A percentile compares a stretch with the other conserved stretches of the same genome.
phyloP scores from a whole-genome alignment of 1,140 invertebrate genomes.

The Acyrthosiphon pisum region DNA sequence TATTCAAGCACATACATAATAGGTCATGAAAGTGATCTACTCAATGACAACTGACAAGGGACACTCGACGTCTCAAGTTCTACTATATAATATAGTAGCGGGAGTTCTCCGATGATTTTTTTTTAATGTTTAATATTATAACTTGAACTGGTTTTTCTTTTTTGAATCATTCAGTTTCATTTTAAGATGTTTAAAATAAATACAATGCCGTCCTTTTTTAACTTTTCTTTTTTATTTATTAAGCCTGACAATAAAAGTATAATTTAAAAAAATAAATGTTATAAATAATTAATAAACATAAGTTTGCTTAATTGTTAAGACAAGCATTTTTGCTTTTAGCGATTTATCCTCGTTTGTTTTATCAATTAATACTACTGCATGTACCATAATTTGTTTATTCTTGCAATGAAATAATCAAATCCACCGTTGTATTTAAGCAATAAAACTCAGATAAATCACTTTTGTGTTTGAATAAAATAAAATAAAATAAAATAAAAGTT shows the following conservation, averaged over 20 bases:
- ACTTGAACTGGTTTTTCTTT: neutral
- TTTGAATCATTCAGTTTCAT: neutral
- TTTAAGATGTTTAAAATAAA: neutral
- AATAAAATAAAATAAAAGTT: conserved; percentile 21
- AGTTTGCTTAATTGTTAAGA: neutral
- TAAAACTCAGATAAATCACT: conserved; percentile 23
- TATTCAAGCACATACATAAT: too few relatives aligned
- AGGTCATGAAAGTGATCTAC: too few relatives aligned
- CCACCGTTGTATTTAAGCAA: neutral
- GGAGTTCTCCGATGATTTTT: neutral
- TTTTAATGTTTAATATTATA: too few relatives aligned
- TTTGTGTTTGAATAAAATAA: conserved; percentile 6
- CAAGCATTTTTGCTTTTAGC: neutral
- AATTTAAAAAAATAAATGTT: conserved; percentile 36
- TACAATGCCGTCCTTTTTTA: neutral
- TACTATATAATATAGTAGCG: too few relatives aligned
- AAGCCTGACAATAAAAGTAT: conserved; percentile 39
- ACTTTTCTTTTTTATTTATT: neutral
- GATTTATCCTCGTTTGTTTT: neutral
- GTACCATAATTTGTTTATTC: neutral
- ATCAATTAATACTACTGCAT: neutral
- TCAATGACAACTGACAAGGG: too few relatives aligned
- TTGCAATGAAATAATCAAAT: neutral
- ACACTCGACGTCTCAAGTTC: too few relatives aligned
- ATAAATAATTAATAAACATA: neutral